Evolutionary conservation across 2,113 vertebrate species (phyloP).

Genomic region (Hemiprocne comata): DNA sequence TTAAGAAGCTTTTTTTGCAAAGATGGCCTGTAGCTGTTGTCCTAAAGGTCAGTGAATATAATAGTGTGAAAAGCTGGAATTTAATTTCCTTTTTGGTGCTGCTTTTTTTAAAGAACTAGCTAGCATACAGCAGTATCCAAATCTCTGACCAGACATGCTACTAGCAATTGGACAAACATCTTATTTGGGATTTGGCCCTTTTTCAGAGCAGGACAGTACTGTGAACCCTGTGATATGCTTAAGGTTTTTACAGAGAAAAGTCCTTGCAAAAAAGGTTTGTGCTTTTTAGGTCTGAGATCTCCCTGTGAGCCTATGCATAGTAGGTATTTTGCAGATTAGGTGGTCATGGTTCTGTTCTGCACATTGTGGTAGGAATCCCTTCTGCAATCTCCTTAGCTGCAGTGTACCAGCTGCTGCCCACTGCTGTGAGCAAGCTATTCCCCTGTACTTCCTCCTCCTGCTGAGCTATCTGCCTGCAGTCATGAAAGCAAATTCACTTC

Average conservation of each 20-base stretch:
- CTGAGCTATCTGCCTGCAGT: not conserved
- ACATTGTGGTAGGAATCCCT: not conserved
- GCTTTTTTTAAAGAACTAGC: not conserved
- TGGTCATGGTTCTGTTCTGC: not conserved
- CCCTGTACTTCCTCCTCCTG: not conserved
- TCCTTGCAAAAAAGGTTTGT: not conserved
- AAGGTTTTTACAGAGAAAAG: not conserved
- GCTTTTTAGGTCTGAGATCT: not conserved
- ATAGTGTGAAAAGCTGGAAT: not conserved
- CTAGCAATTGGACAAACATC: not conserved
- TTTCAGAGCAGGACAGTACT: not conserved
- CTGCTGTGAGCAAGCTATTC: not conserved
- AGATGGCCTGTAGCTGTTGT: not conserved
- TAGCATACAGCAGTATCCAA: not conserved
- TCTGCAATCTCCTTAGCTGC: not conserved
- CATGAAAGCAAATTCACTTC: slow-evolving; percentile 8
- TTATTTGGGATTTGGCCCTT: not conserved
- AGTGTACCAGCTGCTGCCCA: not conserved
- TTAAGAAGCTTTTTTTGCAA: not conserved
- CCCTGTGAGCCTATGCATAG: not conserved
- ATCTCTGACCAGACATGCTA: not conserved
- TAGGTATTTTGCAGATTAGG: not conserved
- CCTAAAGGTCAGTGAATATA: not conserved
- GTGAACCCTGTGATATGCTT: not conserved
- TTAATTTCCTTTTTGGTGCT: not conserved